A percentile compares a stretch with the other conserved stretches of the same genome.
Conservation (phyloP, 2,888 invertebrate species). For the Perizoma affinitatum region DNA sequence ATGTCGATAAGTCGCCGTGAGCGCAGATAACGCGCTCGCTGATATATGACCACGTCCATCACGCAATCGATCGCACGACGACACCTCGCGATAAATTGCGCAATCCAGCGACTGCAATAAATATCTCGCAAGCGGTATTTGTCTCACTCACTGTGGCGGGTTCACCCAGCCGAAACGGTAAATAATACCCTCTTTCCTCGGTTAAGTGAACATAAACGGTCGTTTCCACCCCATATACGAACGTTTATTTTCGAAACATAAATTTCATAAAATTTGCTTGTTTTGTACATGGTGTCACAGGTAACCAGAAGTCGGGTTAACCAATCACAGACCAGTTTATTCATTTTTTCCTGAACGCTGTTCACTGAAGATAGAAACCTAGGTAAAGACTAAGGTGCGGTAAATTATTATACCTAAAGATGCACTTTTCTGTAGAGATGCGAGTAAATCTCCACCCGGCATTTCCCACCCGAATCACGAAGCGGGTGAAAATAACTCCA, state of each 20-base stretch:
- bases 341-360: constrained; percentile 1
- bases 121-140: constrained; percentile 80
- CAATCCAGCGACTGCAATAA: constrained; percentile 83
- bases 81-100: constrained; percentile 83
- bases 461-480: constrained; percentile 61
- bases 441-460: constrained; percentile 43
- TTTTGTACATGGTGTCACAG: constrained; percentile 57
- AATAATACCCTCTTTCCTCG: constrained; percentile 84
- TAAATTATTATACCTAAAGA: constrained; percentile 1
- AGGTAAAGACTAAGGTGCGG: neutral
- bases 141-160: constrained; percentile 83
- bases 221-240: constrained; percentile 84
- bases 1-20: constrained; percentile 78
- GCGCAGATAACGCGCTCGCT: constrained; percentile 79
- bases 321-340: constrained; percentile 38
- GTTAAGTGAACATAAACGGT: constrained; percentile 84
- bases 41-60: constrained; percentile 79
- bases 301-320: constrained; percentile 46
- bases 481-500: constrained; percentile 75
- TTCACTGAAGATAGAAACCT: too few species aligned
- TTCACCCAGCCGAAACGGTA: constrained; percentile 82
- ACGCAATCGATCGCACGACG: constrained; percentile 79
- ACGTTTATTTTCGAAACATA: constrained; percentile 83
- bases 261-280: constrained; percentile 78
- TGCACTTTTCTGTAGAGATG: neutral